Evolutionary conservation across 2,113 vertebrate species (phyloP).

Genomic region (Gadus chalcogrammus): DNA sequence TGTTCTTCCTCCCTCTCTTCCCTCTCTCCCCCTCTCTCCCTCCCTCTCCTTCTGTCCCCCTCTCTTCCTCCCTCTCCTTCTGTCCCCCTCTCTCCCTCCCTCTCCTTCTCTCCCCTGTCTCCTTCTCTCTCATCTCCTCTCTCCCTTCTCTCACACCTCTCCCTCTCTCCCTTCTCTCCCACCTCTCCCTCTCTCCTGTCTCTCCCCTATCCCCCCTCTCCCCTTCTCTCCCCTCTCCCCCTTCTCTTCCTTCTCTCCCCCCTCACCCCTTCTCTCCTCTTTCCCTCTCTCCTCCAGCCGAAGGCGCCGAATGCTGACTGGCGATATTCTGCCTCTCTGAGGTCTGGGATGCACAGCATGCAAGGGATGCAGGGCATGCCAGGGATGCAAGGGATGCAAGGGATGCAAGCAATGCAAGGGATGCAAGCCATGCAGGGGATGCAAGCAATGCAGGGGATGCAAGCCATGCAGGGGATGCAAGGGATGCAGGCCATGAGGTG

Average conservation of each 20-base stretch:
- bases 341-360: constrained; percentile 89
- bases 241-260: background rate
- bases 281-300: constrained; percentile 75
- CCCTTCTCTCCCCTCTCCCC: background rate
- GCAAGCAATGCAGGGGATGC: too few relatives aligned
- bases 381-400: too few relatives aligned
- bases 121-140: constrained; percentile 21
- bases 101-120: constrained; percentile 37
- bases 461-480: too few relatives aligned
- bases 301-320: constrained; percentile 97
- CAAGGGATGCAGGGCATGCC: too few relatives aligned
- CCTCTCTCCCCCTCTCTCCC: constrained; percentile 5
- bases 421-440: too few relatives aligned
- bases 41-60: background rate
- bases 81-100: constrained; percentile 21
- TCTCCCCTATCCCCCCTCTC: background rate
- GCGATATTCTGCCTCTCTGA: constrained; percentile 96
- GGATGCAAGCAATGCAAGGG: too few relatives aligned
- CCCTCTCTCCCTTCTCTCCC: constrained; percentile 27
- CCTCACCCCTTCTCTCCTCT: constrained; percentile 12
- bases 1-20: constrained; percentile 14
- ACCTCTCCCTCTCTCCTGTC: constrained; percentile 16
- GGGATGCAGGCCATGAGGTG: too few relatives aligned
- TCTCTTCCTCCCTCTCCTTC: constrained; percentile 13
- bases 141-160: background rate